Conservation (phyloP, 2,888 invertebrate genomes). For the Lingula anatina region DNA sequence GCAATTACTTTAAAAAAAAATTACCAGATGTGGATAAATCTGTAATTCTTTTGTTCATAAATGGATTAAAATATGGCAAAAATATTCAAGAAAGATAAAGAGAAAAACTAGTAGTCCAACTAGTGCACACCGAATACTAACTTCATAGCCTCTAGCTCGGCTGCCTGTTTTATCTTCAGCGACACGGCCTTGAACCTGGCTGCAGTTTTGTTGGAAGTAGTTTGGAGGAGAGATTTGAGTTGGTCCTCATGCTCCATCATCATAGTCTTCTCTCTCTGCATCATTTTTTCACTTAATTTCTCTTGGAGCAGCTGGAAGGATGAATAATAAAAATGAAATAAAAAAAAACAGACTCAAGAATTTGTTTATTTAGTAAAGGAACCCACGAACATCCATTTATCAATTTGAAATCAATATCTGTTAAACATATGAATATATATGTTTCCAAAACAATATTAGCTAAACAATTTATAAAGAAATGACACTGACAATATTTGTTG, state of each 20-base stretch:
- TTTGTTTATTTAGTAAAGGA: not conserved
- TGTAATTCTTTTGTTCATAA: not conserved
- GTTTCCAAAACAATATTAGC: no score
- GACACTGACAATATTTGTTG: no score
- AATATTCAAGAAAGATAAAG: not conserved
- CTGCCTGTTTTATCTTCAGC: constrained; percentile 38
- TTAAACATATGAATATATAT: not conserved
- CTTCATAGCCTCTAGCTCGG: constrained; percentile 45
- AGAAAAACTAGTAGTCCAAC: no score
- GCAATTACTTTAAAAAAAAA: no score
- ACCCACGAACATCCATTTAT: not conserved
- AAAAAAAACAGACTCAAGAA: not conserved
- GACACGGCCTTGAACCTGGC: constrained; percentile 34
- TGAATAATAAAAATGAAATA: constrained; percentile 10
- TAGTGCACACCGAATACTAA: constrained; percentile 4
- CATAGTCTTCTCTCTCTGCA: constrained; percentile 31
- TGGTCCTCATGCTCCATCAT: constrained; percentile 29
- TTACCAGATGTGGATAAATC: not conserved
- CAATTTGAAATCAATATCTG: not conserved
- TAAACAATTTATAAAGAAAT: no score
- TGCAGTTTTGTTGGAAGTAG: constrained; percentile 25
- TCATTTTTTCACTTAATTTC: constrained; percentile 27
- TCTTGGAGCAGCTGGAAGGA: constrained; percentile 29
- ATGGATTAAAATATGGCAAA: not conserved
- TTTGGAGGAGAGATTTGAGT: constrained; percentile 17